Base-by-base conservation (phyloP, 2,797 vertebrate species). In the Lophotriccus pileatus region DNA sequence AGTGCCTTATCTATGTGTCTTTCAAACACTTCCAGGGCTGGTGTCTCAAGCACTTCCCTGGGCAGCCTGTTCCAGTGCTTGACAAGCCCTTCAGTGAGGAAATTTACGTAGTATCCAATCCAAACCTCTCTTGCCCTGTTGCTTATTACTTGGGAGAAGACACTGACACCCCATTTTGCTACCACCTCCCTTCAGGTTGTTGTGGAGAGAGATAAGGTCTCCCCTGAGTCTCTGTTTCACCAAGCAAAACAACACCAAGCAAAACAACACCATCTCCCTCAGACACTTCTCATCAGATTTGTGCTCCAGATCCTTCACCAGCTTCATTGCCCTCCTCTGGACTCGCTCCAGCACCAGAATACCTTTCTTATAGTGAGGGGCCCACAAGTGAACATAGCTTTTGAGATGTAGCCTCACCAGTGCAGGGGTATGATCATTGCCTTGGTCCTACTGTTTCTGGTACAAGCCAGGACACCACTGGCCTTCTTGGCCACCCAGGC, bases 331-430 rank as follows among this genome's bases (percentile, higher is more conserved):
- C 9, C 9, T 37, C 44, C n/a, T 87, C 52, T 46, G n/a, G 16
- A 43, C 20, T 14, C 1, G 4, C 55, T 81, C 28, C 9, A 67
- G 47, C 14, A 60, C 12, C 14, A 41, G 28, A 19, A 1, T 32
- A 8, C 25, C 21, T 14, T 50, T 67, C 21, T 27, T 13, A 34
- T 4, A 24, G 47, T 24, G 14, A 69, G 14, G 3, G 15, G 6
- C 21, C 30, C 30, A 14, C 16, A 70, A 39, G 9, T 8, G 24
- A 67, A 11, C 47, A 47, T 8, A 16, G 34, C 2, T 32, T 14
- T n/a, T 1, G 0, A 39, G 15, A 19, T n/a, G 20, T 52, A n/a
- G 5, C 16, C n/a, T 52, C 55, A 44, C 1, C n/a, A n/a, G 39
- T 6, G 24, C 22, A 25, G 25, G 5, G 14, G 9, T 0, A 12